A percentile compares a stretch with the other conserved stretches of the same genome.
These are phyloP conservation scores for Syrista parreyssii DNA, from an alignment of 2,888 invertebrate genomes.

Conservation along the genomic window DNA sequence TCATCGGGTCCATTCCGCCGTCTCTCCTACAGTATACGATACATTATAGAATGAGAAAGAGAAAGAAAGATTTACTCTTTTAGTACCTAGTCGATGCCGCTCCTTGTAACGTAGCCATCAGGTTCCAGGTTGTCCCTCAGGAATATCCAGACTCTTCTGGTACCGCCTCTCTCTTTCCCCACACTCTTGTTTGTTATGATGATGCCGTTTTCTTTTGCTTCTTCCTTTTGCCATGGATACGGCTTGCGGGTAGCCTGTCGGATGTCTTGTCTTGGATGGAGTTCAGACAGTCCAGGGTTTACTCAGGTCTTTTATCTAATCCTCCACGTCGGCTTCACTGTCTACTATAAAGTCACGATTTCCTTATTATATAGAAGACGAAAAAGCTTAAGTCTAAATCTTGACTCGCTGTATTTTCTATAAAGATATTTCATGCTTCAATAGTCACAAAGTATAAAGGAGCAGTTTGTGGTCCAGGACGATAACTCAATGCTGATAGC, in stretches of 20 bases:
- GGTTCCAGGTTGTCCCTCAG: not conserved
- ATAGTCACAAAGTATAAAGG: not conserved
- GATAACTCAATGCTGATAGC: not conserved
- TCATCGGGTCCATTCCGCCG: not conserved
- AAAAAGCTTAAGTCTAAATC: not conserved
- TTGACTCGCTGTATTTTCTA: not conserved
- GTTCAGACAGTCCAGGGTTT: not conserved
- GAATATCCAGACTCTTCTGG: not conserved
- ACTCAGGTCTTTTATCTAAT: not conserved
- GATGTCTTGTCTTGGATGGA: not conserved
- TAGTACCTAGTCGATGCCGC: not conserved
- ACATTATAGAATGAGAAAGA: conserved; percentile 9
- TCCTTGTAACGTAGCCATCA: not conserved
- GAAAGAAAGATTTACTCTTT: conserved; percentile 7
- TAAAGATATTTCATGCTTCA: not conserved
- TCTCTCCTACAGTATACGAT: not conserved
- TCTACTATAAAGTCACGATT: not conserved
- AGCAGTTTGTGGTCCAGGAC: not conserved
- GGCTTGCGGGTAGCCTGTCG: conserved; percentile 6
- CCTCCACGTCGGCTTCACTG: not conserved
- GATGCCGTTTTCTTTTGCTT: conserved; percentile 4
- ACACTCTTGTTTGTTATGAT: conserved; percentile 10
- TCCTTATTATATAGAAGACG: not conserved
- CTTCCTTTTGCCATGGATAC: not conserved
- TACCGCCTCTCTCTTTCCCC: not conserved